Conservation (phyloP, 2,113 vertebrate species). For the Rhinoptilus africanus region DNA sequence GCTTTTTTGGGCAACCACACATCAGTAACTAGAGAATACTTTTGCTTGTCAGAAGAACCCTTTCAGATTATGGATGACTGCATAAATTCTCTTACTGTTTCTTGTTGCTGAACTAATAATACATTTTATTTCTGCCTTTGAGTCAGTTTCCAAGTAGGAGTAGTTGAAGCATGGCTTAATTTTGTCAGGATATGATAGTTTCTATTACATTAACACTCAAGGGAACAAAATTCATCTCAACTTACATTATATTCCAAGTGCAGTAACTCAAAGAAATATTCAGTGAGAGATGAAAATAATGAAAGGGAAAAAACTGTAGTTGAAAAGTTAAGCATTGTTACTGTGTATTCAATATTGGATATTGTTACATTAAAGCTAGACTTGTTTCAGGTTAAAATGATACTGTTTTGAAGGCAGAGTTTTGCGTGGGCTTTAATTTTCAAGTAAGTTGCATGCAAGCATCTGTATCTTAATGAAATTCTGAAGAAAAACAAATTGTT, state of each 20-base stretch:
- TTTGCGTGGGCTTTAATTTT: background rate
- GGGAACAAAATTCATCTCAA: slow-evolving; percentile 9
- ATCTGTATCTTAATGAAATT: background rate
- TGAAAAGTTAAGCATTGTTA: background rate
- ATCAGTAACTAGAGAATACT: background rate
- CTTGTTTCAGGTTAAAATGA: background rate
- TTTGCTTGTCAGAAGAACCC: background rate
- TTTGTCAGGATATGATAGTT: slow-evolving; percentile 15
- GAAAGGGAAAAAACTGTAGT: background rate
- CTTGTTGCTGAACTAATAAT: slow-evolving; percentile 16
- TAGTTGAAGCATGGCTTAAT: slow-evolving; percentile 39
- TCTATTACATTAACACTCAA: slow-evolving; percentile 32
- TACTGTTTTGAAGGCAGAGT: background rate
- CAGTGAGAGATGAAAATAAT: background rate
- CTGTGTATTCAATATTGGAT: background rate
- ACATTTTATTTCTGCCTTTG: slow-evolving; percentile 24
- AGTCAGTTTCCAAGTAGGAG: slow-evolving; percentile 11
- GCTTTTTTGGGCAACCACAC: background rate
- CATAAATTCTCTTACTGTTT: slow-evolving; percentile 15
- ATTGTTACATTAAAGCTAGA: background rate
- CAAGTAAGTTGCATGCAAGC: background rate
- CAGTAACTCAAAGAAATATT: background rate
- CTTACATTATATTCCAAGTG: background rate
- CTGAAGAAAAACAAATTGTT: background rate
- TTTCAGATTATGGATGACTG: background rate